phyloP scores from a whole-genome alignment of 2,113 vertebrate genomes.

The Stomatorhinus ivindoensis region DNA sequence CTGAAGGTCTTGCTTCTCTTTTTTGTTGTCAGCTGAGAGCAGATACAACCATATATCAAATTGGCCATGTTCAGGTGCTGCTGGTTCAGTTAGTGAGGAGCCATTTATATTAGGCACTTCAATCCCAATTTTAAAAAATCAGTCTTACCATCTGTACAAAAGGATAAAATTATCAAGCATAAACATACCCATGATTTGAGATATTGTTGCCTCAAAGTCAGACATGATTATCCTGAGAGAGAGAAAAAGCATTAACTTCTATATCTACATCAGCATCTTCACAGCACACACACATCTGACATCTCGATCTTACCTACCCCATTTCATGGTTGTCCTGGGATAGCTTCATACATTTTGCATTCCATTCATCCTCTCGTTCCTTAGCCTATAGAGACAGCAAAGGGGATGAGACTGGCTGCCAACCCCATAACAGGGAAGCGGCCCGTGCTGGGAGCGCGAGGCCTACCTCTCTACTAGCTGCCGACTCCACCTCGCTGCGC shows the following conservation, averaged over 20 bases:
- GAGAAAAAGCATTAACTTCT: not conserved
- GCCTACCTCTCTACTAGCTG: not conserved
- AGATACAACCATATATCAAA: not conserved
- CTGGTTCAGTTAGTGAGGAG: not conserved
- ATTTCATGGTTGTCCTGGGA: constrained; percentile 65
- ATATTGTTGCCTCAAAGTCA: constrained; percentile 69
- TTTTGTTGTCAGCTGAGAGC: constrained; percentile 62
- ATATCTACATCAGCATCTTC: not conserved
- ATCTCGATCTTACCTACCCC: constrained; percentile 56
- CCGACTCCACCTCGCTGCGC: constrained; percentile 45
- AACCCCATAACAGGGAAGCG: not conserved
- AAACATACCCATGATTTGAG: constrained; percentile 69
- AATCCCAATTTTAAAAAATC: not conserved
- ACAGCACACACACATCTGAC: not conserved
- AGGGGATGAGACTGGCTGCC: not conserved
- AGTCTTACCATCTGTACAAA: not conserved
- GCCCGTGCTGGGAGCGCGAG: not conserved
- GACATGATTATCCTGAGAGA: constrained; percentile 71
- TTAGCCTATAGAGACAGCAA: constrained; percentile 53
- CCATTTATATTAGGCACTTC: not conserved
- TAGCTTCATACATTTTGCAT: constrained; percentile 53
- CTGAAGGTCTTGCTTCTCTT: constrained; percentile 59
- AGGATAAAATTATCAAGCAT: not conserved
- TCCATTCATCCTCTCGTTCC: constrained; percentile 55
- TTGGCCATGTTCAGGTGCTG: not conserved